Percentiles rank a stretch among this genome's conserved stretches.
Conservation (phyloP, 2,888 invertebrate species). For the Psylliodes chrysocephalus region DNA sequence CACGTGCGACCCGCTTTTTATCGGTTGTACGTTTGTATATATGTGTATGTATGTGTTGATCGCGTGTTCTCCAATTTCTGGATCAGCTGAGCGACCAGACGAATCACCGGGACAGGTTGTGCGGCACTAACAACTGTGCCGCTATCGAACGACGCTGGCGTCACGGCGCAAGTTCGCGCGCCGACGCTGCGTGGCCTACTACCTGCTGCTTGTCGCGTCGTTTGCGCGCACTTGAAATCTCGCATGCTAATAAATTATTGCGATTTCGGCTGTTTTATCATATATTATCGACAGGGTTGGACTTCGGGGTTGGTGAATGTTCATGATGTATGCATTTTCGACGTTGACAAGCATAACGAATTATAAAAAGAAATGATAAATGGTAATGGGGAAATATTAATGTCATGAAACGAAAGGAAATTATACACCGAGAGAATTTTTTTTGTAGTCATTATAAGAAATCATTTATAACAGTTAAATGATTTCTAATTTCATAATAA, state of each 20-base stretch:
- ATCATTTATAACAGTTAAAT: too few relatives aligned
- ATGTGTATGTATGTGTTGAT: conserved; percentile 22
- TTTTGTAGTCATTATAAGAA: too few relatives aligned
- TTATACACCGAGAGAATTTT: too few relatives aligned
- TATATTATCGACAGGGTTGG: conserved; percentile 37
- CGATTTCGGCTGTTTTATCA: conserved; percentile 54
- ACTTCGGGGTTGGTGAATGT: conserved; percentile 11
- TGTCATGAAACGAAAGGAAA: too few relatives aligned
- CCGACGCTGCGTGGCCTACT: conserved; percentile 59
- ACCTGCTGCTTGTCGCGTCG: conserved; percentile 60
- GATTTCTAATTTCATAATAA: too few relatives aligned
- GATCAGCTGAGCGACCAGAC: conserved; percentile 54
- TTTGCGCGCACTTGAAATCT: conserved; percentile 52
- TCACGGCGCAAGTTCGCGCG: conserved; percentile 61
- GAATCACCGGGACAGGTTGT: conserved; percentile 63
- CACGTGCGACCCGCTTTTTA: conserved; percentile 5
- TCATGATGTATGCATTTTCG: not conserved
- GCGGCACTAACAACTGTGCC: conserved; percentile 62
- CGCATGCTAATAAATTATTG: conserved; percentile 58
- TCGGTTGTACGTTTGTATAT: conserved; percentile 8
- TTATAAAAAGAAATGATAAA: too few relatives aligned
- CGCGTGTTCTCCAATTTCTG: conserved; percentile 37
- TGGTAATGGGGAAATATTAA: too few relatives aligned
- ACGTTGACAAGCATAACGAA: not conserved
- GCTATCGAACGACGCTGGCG: conserved; percentile 64